Evolutionary conservation across 1,140 invertebrate species (phyloP), one percentile per base, ranked within the genome.

Genomic region (Platyura marginata): DNA sequence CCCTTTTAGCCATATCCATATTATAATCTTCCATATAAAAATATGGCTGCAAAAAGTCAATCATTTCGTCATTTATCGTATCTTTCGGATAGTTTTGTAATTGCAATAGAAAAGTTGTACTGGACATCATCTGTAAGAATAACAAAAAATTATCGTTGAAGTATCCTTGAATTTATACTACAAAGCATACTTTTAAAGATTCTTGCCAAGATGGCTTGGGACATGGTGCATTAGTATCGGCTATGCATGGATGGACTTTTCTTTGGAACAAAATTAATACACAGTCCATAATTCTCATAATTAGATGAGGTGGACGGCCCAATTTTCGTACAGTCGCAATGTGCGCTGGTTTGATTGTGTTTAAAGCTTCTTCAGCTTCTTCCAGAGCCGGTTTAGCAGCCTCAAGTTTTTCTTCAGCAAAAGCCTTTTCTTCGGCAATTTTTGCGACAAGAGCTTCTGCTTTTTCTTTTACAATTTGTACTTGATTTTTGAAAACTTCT

Each of bases 271-370:
- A 63, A 46, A 97, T 83, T 37, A 96, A 60, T 1, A 95, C 91
- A 55, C 86, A 91, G 54, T 96, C 93, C 92, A 97, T 96, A 48
- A 97, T 95, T 49, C 91, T 72, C 91, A 95, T 95, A 50, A 97
- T 96, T 0, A 97, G 67, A 67, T 95, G 90, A 4, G 93, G 93
- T 1, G 93, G 92, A 50, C 90, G 70, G 10, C 89, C 91, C 21
- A 97, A 62, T 65, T 95, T 96, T 49, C 92, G 70, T 0, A 96
- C 90, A 11, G 91, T 95, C 9, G 92, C 89, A 52, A 97, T 97
- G 60, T 96, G 92, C 3, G 90, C 87, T 40, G 88, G 90, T 63
- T 94, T 94, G 42, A 97, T 96, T 0, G 92, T 97, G 52, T 96
- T 95, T 6, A 97, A 66, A 4, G 92, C 92, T 38, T 84, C 77